Evolutionary conservation across 2,888 invertebrate species (phyloP), one percentile per base, ranked within the genome.

Genomic region (Isotomurus palustris): DNA sequence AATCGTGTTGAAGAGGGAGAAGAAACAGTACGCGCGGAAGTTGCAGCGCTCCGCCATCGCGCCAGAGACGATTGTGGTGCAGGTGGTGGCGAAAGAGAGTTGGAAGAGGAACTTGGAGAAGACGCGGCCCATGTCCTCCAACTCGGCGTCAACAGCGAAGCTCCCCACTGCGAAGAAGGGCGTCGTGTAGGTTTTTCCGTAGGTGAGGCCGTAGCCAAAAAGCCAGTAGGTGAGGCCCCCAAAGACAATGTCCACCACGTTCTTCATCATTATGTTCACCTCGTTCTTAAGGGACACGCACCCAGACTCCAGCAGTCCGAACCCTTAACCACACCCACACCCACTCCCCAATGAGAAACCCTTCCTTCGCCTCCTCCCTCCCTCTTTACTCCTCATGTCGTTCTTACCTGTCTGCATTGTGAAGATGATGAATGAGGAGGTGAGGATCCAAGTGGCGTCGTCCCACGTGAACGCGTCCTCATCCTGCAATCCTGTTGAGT

Each of bases 261-360:
- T 94, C 76, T 95, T 95, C 87, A 95, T 91, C 94, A 95, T 94
- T 58, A 96, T 93, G 74, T 94, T 94, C 0, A 92, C 91, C 78
- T 94, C 93, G 74, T 94, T 94, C 77, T 93, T 91, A 52, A 90
- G 82, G 0, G 91, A 91, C 0, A 94, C 93, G 71, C 88, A 90
- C 1, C 94, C 94, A 0, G 92, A 91, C 74, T 94, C 94, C 68
- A 94, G 76, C 84, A 95, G 87, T 1, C 93, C 93, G 72, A 94
- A 95, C 22, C 94, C 92, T 91, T 27, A 19, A 35, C 17, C 36
- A n/a, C n/a, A n/a, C n/a, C n/a, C n/a, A n/a, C n/a, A n/a, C n/a
- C n/a, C n/a, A n/a, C n/a, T n/a, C n/a, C n/a, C n/a, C n/a, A n/a
- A n/a, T n/a, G n/a, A n/a, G n/a, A n/a, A n/a, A n/a, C n/a, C n/a